phyloP scores from a whole-genome alignment of 2,797 vertebrate genomes.

The Aphelocoma californica region DNA sequence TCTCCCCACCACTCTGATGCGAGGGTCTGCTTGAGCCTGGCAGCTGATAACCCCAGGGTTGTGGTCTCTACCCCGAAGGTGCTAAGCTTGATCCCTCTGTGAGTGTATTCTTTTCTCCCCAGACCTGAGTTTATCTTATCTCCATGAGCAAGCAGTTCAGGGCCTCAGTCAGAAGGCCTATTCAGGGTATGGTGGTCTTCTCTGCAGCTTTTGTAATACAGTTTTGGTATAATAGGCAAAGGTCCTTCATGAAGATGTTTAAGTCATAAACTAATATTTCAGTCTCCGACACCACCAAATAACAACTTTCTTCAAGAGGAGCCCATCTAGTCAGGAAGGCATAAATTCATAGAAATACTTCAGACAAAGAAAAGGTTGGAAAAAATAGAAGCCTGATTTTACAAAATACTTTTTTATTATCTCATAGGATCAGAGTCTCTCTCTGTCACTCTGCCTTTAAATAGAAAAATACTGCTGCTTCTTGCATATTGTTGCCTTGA shows the following conservation, averaged over 20 bases:
- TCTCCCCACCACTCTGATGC: background rate
- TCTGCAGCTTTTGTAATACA: background rate
- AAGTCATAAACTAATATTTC: background rate
- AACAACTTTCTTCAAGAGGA: background rate
- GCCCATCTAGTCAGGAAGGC: background rate
- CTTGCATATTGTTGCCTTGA: background rate
- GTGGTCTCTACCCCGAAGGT: background rate
- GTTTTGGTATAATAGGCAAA: background rate
- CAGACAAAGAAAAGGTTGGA: background rate
- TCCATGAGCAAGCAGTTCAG: background rate
- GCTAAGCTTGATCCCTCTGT: too few relatives aligned
- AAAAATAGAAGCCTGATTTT: background rate
- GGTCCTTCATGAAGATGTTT: background rate
- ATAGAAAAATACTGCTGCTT: background rate
- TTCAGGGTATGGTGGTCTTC: background rate
- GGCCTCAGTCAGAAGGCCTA: background rate
- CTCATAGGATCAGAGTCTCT: background rate
- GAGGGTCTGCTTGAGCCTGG: background rate
- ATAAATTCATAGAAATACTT: background rate
- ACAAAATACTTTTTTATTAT: background rate
- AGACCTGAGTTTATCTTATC: background rate
- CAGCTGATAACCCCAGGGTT: background rate
- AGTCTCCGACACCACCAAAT: fast-evolving
- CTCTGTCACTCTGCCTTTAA: background rate
- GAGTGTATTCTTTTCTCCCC: background rate